These are phyloP conservation scores for Trileptium ribeirensis DNA, from an alignment of 2,888 invertebrate species.

Conservation along the genomic window DNA sequence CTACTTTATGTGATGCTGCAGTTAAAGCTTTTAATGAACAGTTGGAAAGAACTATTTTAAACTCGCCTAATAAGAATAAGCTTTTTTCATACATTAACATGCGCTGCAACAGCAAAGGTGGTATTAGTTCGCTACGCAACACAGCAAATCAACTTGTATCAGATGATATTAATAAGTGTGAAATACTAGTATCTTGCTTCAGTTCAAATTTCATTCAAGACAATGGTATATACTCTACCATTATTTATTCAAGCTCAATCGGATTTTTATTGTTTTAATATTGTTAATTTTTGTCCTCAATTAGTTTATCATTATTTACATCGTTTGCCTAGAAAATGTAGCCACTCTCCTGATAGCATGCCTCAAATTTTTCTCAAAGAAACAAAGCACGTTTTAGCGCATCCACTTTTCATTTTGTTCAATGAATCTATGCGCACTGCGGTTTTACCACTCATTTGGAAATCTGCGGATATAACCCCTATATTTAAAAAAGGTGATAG, in stretches of 20 bases:
- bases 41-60: background rate
- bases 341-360: background rate
- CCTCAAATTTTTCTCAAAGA: background rate
- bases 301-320: background rate
- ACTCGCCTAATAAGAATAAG: background rate
- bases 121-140: background rate
- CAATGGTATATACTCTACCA: background rate
- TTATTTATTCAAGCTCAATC: background rate
- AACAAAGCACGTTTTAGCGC: background rate
- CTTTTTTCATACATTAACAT: background rate
- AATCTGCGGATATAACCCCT: background rate
- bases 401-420: background rate
- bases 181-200: background rate
- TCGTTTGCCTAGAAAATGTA: background rate
- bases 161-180: background rate
- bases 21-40: background rate
- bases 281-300: background rate
- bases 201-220: background rate
- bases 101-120: background rate
- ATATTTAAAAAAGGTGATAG: conserved; percentile 3
- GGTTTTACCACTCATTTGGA: background rate
- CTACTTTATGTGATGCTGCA: background rate
- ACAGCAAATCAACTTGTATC: background rate
- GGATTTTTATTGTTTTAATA: background rate
- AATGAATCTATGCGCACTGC: background rate